A percentile compares a stretch with the other conserved stretches of the same genome.
Conservation (phyloP, 2,113 vertebrate species). For the Todiramphus saurophagus region DNA sequence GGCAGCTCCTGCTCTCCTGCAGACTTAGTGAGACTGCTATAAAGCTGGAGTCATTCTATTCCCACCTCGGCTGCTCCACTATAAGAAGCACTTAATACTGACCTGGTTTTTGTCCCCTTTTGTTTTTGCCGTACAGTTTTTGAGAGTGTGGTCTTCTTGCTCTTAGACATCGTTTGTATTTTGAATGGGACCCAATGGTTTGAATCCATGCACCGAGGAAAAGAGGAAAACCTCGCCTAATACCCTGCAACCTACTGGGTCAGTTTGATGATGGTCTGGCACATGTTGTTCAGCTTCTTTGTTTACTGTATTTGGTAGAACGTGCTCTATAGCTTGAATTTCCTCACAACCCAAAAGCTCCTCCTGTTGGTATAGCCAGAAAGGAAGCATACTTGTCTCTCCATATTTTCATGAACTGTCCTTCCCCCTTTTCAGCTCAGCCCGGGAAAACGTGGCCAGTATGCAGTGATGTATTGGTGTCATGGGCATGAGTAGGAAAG, state of each 20-base stretch:
- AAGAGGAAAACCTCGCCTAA: background rate
- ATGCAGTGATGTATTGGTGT: background rate
- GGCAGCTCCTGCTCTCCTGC: background rate
- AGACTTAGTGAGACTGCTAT: background rate
- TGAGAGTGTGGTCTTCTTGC: background rate
- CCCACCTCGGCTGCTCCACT: background rate
- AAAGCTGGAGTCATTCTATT: background rate
- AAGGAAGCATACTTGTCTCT: background rate
- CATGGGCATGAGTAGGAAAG: fast-evolving
- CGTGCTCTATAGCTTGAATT: background rate
- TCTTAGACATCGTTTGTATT: background rate
- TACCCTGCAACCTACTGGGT: background rate
- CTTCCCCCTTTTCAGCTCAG: background rate
- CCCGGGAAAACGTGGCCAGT: background rate
- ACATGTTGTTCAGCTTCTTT: fast-evolving
- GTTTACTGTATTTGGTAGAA: background rate
- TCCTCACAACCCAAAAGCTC: background rate
- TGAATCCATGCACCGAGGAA: background rate
- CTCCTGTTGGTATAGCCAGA: background rate
- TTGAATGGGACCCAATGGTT: background rate
- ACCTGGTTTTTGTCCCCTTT: background rate
- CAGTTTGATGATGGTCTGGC: background rate
- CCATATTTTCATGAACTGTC: background rate
- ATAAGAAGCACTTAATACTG: background rate
- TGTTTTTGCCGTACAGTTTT: background rate